A percentile compares a stretch with the other conserved stretches of the same genome.
These are phyloP conservation scores for Sebastes ruberrimus DNA, from an alignment of 2,797 vertebrate genomes.

Conservation along the genomic window DNA sequence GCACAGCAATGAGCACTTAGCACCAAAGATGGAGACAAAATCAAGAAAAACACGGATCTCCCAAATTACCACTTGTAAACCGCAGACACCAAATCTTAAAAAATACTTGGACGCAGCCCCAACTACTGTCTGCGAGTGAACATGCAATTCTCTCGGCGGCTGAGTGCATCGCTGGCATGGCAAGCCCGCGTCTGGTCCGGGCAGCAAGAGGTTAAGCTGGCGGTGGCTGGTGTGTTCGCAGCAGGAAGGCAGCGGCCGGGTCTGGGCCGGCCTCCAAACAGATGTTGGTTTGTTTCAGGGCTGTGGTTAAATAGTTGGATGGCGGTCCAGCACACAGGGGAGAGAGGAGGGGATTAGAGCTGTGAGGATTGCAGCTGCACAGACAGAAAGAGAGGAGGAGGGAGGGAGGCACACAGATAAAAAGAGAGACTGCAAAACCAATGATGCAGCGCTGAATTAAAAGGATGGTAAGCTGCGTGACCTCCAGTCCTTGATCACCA, in stretches of 20 bases:
- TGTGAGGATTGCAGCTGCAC: constrained; percentile 88
- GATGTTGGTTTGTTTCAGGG: constrained; percentile 93
- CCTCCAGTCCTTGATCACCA: constrained; percentile 43
- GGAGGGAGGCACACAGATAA: constrained; percentile 24
- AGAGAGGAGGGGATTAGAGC: constrained; percentile 73
- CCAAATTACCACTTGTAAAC: constrained; percentile 26
- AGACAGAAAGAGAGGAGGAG: constrained; percentile 62
- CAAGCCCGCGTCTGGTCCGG: constrained; percentile 26
- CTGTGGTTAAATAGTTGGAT: constrained; percentile 91
- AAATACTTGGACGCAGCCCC: constrained; percentile 1
- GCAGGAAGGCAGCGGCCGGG: constrained; percentile 81
- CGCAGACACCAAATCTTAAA: constrained; percentile 39
- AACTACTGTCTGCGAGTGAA: constrained; percentile 20
- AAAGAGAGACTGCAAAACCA: constrained; percentile 38
- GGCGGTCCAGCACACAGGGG: constrained; percentile 86
- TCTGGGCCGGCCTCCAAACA: constrained; percentile 90
- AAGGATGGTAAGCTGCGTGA: constrained; percentile 47
- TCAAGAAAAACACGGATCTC: constrained; percentile 21
- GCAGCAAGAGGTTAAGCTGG: constrained; percentile 78
- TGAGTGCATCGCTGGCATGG: not conserved
- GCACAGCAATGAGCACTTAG: not conserved
- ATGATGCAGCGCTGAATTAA: constrained; percentile 46
- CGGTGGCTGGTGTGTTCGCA: constrained; percentile 80
- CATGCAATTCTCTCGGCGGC: constrained; percentile 7
- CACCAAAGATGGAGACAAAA: constrained; percentile 7